These are phyloP conservation scores for Sapajus apella DNA, from an alignment of 2,113 vertebrate species.

Conservation along the genomic window DNA sequence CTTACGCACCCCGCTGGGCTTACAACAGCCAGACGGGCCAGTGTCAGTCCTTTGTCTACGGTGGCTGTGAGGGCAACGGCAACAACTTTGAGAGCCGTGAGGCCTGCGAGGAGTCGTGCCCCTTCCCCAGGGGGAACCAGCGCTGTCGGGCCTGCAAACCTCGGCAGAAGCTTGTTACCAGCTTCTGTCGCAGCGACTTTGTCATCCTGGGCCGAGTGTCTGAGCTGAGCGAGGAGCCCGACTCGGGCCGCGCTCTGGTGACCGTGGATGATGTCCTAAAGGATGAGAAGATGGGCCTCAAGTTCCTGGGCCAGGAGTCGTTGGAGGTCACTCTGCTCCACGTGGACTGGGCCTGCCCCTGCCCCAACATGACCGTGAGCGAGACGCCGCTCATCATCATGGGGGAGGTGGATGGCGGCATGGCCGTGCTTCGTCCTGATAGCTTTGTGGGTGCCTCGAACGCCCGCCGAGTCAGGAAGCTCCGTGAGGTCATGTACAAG, in stretches of 20 bases:
- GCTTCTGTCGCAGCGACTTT: conserved; percentile 97
- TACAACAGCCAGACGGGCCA: conserved; percentile 90
- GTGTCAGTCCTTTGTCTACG: conserved; percentile 96
- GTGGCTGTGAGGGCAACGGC: conserved; percentile 94
- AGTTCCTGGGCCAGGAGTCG: conserved; percentile 93
- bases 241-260: conserved; percentile 92
- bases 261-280: conserved; percentile 96
- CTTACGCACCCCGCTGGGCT: conserved; percentile 94
- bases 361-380: conserved; percentile 94
- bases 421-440: conserved; percentile 94
- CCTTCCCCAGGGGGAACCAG: conserved; percentile 89
- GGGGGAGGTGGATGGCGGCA: conserved; percentile 93
- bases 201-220: conserved; percentile 94
- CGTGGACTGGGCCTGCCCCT: conserved; percentile 97
- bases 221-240: conserved; percentile 92
- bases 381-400: conserved; percentile 96
- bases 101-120: conserved; percentile 94
- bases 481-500: conserved; percentile 94
- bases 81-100: conserved; percentile 98
- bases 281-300: conserved; percentile 98
- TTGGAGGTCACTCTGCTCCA: conserved; percentile 95
- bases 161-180: conserved; percentile 94
- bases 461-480: conserved; percentile 90
- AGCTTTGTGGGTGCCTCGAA: conserved; percentile 93
- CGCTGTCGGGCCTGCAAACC: conserved; percentile 94